Base-by-base conservation (phyloP, 2,797 vertebrate genomes). In the Eutrigla gurnardus region DNA sequence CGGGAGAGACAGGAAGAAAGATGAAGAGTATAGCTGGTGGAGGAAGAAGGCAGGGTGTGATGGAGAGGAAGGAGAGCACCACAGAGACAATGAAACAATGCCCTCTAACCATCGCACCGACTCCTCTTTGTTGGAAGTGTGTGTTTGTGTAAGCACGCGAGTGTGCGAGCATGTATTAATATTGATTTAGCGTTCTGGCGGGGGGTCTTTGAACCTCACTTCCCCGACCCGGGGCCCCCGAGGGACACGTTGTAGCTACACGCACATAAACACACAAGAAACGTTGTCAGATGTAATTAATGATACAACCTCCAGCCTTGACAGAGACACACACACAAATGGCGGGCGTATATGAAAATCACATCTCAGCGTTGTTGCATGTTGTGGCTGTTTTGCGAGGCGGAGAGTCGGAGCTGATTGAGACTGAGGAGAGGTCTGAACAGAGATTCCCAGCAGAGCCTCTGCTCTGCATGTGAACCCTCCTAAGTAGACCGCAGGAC, bases 111-210 rank as follows among this genome's bases (percentile, higher is more conserved):
- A 95, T 86, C 73, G 40, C 75, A 70, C 92, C 93, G 95, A 94
- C 93, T 93, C 95, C 91, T 94, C 94, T 93, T 92, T 92, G 96
- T 96, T 95, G 94, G 91, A 90, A 93, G 94, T 95, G 93, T 91
- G 92, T 89, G 93, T 75, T 67, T 84, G 82, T 84, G 79, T 70
- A 60, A 68, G 79, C 36, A 42, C n/a, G 73, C 47, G 54, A 36
- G 70, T 82, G 84, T 80, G 81, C 61, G 73, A 84, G 86, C 84
- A 77, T 89, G 87, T 95, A 96, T 96, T 96, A 93, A 95, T 96
- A 97, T 97, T 97, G 97, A 97, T 97, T 97, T 96, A 96, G 95
- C 95, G 94, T 96, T 96, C 95, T 95, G 94, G 92, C 92, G 86
- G 93, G 93, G 93, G 95, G 94, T 93, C 96, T 97, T 96, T 82